Evolutionary conservation across 2,797 vertebrate genomes (phyloP).

Genomic region (Margarornis squamiger): DNA sequence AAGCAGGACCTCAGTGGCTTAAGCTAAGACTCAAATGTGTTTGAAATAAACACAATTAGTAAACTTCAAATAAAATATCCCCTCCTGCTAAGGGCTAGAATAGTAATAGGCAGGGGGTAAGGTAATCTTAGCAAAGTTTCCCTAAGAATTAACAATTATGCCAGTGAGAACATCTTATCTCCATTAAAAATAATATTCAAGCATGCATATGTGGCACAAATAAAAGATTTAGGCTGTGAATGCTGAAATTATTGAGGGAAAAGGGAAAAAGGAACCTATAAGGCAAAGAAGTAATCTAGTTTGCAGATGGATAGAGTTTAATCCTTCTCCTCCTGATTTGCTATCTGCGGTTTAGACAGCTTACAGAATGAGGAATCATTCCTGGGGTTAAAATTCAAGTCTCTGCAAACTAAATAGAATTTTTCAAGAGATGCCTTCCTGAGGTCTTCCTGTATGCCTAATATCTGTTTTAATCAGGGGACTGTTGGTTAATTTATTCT

Average conservation of each 20-base stretch:
- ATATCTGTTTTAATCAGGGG: constrained; percentile 28
- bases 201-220: background rate
- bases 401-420: background rate
- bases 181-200: background rate
- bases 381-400: background rate
- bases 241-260: background rate
- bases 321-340: background rate
- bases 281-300: background rate
- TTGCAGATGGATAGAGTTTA: background rate
- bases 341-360: background rate
- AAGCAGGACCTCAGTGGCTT: constrained; percentile 24
- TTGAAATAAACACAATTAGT: constrained; percentile 62
- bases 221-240: background rate
- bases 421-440: background rate
- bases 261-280: background rate
- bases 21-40: constrained; percentile 19
- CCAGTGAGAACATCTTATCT: background rate
- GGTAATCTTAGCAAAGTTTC: background rate
- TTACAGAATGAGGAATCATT: background rate
- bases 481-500: constrained; percentile 40
- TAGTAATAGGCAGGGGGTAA: background rate
- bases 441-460: background rate
- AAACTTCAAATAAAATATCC: constrained; percentile 10
- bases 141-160: background rate
- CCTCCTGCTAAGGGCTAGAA: background rate